Base-by-base conservation (phyloP, 2,888 invertebrate species). In the Leptinotarsa tumamoca region DNA sequence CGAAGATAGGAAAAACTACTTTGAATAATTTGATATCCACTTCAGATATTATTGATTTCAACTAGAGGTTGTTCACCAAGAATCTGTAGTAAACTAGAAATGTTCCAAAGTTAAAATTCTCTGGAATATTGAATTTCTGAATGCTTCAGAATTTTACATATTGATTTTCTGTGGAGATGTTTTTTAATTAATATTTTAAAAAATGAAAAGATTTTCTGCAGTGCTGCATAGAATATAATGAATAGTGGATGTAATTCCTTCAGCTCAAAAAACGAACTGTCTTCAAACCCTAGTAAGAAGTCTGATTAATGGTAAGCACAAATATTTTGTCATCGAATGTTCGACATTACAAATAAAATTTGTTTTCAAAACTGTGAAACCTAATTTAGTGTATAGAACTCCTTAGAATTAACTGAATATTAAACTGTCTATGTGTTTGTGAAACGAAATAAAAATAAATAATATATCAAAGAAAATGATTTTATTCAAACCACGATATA, bases 281-380 rank as follows among this genome's bases (percentile, higher is more conserved):
- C 21, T 58, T 58, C 23, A 15, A 58, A 21, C 21, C 18, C 15
- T 58, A 23, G 58, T 23, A 58, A 23, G 58, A 58, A 58, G 58
- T 58, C 58, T 58, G 58, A 58, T 17, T 58, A 58, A 58, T 14
- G 23, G 14, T 23, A 58, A 58, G 58, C 58, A 23, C n/a, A 58
- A 23, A 23, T 58, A 58, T 58, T 58, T 58, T 58, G 21, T 58
- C 21, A 58, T 54, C 54, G 43, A 43, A 54, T 54, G 54, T 18
- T 54, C 18, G 54, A 18, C 18, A 18, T 54, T 18, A 43, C 43
- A 0, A 3, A 2, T 43, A 43, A 43, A 43, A 13, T 13, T 43
- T 43, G 43, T 43, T 43, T 43, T 43, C 0, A 10, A 43, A 43
- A 43, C 43, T 43, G 43, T 43, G 13, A 43, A 52, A 52, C 52